Evolutionary conservation across 2,797 vertebrate species (phyloP).

Genomic region (Clarias platycephalus): DNA sequence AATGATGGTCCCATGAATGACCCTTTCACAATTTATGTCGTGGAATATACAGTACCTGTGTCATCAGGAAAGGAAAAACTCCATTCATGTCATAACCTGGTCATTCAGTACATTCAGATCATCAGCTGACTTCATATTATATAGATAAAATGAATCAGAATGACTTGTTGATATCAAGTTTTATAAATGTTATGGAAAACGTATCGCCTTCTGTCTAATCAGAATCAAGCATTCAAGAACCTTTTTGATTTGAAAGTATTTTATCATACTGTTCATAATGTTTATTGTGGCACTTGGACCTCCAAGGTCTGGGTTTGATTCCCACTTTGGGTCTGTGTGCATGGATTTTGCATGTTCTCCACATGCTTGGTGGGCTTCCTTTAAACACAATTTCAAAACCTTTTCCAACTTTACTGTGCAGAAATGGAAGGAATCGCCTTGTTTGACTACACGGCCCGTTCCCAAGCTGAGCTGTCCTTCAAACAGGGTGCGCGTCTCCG

Average conservation of each 20-base stretch:
- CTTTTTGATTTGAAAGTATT: background rate
- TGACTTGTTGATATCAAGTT: background rate
- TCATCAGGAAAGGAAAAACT: no score
- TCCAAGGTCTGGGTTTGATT: no score
- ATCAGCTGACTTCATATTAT: background rate
- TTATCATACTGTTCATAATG: background rate
- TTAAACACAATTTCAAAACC: background rate
- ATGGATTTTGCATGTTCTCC: no score
- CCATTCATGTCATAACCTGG: no score
- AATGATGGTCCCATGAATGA: no score
- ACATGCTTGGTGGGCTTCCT: no score
- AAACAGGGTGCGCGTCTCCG: slow-evolving; percentile 64
- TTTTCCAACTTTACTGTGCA: slow-evolving; percentile 14
- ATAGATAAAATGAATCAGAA: background rate
- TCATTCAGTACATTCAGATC: no score
- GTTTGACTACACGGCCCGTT: slow-evolving; percentile 66
- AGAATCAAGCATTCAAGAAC: background rate
- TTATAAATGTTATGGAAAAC: background rate
- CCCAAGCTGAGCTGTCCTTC: slow-evolving; percentile 62
- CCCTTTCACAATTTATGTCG: no score
- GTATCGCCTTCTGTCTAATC: background rate
- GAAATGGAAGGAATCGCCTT: slow-evolving; percentile 66
- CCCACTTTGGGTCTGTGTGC: no score
- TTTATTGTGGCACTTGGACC: no score
- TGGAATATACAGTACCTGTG: no score